Evolutionary conservation across 2,797 vertebrate genomes (phyloP).

Genomic region (Sphaeramia orbicularis): DNA sequence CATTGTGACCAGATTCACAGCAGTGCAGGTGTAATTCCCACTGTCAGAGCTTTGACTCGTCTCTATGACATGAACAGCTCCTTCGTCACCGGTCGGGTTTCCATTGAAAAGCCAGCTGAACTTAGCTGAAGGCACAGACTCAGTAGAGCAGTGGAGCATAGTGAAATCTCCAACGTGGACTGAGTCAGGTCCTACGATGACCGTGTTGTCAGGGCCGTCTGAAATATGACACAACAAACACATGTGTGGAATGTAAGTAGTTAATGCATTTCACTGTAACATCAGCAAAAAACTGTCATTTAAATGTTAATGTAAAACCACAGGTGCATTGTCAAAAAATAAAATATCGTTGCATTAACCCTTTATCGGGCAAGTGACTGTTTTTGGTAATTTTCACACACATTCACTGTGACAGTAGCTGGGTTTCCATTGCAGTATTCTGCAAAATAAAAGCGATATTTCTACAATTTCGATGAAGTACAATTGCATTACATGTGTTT

Average conservation of each 20-base stretch:
- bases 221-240: not conserved
- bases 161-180: conserved; percentile 31
- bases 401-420: too few relatives aligned
- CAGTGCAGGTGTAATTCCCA: conserved; percentile 49
- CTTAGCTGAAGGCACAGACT: conserved; percentile 36
- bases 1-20: conserved; percentile 29
- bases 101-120: conserved; percentile 45
- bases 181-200: conserved; percentile 35
- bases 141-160: conserved; percentile 41
- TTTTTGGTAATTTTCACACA: too few relatives aligned
- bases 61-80: conserved; percentile 10
- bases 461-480: too few relatives aligned
- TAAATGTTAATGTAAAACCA: too few relatives aligned
- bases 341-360: too few relatives aligned
- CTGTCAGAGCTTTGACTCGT: conserved; percentile 27
- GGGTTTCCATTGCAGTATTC: too few relatives aligned
- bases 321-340: too few relatives aligned
- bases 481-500: too few relatives aligned
- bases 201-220: conserved; percentile 51
- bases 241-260: not conserved
- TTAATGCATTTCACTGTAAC: not conserved
- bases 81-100: not conserved
- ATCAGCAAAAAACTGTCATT: too few relatives aligned
- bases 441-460: too few relatives aligned
- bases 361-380: too few relatives aligned